Conservation (phyloP, 2,113 vertebrate species). For the Mobula birostris region DNA sequence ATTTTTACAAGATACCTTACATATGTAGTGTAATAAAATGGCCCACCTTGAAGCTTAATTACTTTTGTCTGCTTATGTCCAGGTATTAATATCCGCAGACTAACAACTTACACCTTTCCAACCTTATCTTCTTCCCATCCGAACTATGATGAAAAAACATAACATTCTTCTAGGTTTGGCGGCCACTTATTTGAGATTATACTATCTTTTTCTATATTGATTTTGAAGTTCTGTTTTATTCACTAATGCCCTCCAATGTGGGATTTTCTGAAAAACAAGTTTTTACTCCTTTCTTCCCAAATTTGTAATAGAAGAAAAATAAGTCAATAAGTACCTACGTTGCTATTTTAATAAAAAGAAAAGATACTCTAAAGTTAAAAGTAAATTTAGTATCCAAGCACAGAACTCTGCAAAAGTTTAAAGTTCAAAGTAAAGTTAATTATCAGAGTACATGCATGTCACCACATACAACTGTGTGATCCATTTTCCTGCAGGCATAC, state of each 20-base stretch:
- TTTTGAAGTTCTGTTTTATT: neutral
- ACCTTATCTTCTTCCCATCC: neutral
- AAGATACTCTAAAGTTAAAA: neutral
- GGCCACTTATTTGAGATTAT: neutral
- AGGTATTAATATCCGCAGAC: neutral
- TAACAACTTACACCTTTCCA: neutral
- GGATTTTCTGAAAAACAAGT: neutral
- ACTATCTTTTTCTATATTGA: neutral
- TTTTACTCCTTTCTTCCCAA: neutral
- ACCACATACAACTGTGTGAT: too few relatives aligned
- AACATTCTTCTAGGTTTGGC: neutral
- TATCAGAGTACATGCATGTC: too few relatives aligned
- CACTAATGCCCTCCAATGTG: neutral
- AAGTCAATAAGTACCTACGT: neutral
- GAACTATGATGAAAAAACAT: neutral
- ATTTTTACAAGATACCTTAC: neutral
- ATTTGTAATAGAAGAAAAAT: neutral
- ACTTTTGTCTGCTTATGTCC: neutral
- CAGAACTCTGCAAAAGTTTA: too few relatives aligned
- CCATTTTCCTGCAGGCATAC: too few relatives aligned
- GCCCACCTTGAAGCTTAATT: constrained; percentile 15
- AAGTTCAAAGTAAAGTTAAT: too few relatives aligned
- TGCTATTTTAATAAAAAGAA: neutral
- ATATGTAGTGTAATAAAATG: neutral
- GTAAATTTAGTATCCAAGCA: too few relatives aligned